Evolutionary conservation across 2,888 invertebrate species (phyloP), one percentile per base, ranked within the genome.

Genomic region (Empis stercorea): DNA sequence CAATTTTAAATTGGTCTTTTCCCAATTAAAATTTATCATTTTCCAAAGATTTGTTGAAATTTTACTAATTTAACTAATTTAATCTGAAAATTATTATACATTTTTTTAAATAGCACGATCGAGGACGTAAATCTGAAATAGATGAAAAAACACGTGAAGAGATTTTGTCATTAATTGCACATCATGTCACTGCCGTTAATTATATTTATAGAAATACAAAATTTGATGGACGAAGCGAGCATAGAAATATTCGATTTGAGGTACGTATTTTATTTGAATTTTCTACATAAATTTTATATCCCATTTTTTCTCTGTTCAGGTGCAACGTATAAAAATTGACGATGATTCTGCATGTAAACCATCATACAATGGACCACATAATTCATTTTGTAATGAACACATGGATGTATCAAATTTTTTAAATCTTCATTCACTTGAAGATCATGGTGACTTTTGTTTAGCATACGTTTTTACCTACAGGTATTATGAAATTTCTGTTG

Each of bases 341-440:
- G 93, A 94, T 62, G 87, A 92, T 64, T 80, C 86, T 1, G 84
- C 89, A 59, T 81, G 81, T 61, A 76, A 76, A 44, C 63, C 63
- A 27, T 70, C 74, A 16, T 73, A 73, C 48, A 77, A 76, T 55
- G 78, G 79, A 44, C 87, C 86, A 51, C 76, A 79, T 55, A 89
- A 89, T 71, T 87, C 86, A 54, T 97, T 94, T 70, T 97, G 96
- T 66, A 78, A 87, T 70, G 88, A 89, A 63, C 96, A 97, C 70
- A 95, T 99, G 61, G 99, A 99, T 68, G 99, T 99, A 52, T 95
- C 94, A 59, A 99, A 99, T 73, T 99, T 96, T 72, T 76, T 99
- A 49, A 99, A 99, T 72, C 78, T 97, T 40, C 97, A 99, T 70
- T 97, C 97, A 11, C 75, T 96, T 54, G 87, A 88, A 48, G 93